Evolutionary conservation across 2,113 vertebrate species (phyloP).

Genomic region (Limnothrissa miodon): DNA sequence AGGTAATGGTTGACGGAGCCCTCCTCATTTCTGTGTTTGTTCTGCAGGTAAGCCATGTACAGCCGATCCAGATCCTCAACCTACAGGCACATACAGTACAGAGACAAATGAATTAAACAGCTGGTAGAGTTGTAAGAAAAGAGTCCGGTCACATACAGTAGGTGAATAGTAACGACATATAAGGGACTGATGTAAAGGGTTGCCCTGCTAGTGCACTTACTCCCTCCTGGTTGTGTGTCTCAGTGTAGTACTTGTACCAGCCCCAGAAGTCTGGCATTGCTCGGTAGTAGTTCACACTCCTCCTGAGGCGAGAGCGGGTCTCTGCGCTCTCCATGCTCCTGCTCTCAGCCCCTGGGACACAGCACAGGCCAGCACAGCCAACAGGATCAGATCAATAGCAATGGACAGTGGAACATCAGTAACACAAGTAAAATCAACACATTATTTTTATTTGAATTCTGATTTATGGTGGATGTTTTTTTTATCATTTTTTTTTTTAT

Average conservation of each 20-base stretch:
- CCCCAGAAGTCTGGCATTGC: slow-evolving; percentile 73
- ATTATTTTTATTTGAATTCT: too few relatives aligned
- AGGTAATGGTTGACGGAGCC: slow-evolving; percentile 71
- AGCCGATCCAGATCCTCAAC: slow-evolving; percentile 72
- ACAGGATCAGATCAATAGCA: neutral
- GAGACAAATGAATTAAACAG: neutral
- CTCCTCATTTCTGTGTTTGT: slow-evolving; percentile 72
- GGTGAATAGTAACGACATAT: neutral
- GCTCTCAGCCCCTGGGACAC: slow-evolving; percentile 33
- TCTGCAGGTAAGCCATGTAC: slow-evolving; percentile 72
- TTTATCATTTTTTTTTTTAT: too few relatives aligned
- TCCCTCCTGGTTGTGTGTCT: slow-evolving; percentile 74
- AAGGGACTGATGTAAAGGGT: neutral
- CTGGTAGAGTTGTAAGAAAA: neutral
- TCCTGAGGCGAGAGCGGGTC: slow-evolving; percentile 60
- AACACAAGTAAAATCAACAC: too few relatives aligned
- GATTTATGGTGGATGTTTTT: too few relatives aligned
- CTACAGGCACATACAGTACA: slow-evolving; percentile 43
- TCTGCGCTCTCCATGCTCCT: slow-evolving; percentile 41
- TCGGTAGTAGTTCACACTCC: slow-evolving; percentile 65
- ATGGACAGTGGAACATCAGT: too few relatives aligned
- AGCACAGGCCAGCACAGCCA: neutral
- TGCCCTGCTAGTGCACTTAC: slow-evolving; percentile 57
- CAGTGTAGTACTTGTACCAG: slow-evolving; percentile 74
- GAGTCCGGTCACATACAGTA: neutral